Conservation (phyloP, 2,113 vertebrate species). For the Paedocypris sp. region DNA sequence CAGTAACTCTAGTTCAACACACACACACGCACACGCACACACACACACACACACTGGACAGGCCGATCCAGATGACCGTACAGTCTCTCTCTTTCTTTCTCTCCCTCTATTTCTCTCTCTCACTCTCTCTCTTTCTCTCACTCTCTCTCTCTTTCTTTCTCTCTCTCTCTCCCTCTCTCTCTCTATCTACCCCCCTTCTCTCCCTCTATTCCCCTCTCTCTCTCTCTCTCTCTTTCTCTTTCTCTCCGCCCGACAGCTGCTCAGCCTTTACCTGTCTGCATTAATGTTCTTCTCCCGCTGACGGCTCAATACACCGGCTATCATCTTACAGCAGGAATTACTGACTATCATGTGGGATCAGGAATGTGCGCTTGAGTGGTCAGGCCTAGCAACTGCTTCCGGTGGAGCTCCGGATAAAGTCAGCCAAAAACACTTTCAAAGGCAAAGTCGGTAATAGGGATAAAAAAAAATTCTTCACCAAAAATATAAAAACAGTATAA, state of each 20-base stretch:
- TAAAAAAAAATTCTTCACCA: too few species aligned
- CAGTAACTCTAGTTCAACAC: too few species aligned
- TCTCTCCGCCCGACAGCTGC: constrained; percentile 15
- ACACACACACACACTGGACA: too few species aligned
- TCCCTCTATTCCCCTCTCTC: neutral
- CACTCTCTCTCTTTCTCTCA: neutral
- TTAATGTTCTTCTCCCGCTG: constrained; percentile 46
- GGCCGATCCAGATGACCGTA: too few species aligned
- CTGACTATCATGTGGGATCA: constrained; percentile 60
- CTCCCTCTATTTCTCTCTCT: neutral
- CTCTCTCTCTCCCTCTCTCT: neutral
- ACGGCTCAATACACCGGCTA: constrained; percentile 60
- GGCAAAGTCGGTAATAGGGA: too few species aligned
- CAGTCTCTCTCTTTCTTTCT: constrained; percentile 24
- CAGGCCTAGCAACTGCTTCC: constrained; percentile 59
- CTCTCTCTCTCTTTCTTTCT: neutral
- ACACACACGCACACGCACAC: too few species aligned
- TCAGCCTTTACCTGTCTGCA: constrained; percentile 35
- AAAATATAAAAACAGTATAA: too few species aligned
- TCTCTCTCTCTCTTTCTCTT: neutral
- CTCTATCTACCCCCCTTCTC: neutral
- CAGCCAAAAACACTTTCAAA: too few species aligned
- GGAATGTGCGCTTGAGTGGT: constrained; percentile 54
- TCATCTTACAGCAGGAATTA: constrained; percentile 69
- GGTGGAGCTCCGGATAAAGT: too few species aligned